Evolutionary conservation across 2,113 vertebrate genomes (phyloP), one percentile per base, ranked within the genome.

Genomic region (Mohoua ochrocephala): DNA sequence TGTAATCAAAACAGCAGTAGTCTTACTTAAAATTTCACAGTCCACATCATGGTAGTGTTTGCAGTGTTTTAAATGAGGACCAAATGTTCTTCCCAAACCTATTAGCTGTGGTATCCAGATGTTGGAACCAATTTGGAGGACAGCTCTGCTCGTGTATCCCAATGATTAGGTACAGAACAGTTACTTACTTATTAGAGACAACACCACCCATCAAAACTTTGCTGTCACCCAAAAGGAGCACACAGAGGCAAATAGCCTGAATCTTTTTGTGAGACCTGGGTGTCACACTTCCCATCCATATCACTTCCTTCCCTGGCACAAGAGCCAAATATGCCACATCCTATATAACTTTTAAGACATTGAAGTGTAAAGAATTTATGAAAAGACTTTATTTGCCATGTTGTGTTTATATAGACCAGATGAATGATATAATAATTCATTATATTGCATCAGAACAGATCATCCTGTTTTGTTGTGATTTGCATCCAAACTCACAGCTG

Each of bases 1-100:
- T 74, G 84, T 84, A 97, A 97, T 97, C 95, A 97, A 97, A 98
- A 95, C 85, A 97, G 67, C 89, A 96, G 95, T 95, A 95, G 71
- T 93, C 93, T 97, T 96, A 94, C 97, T 97, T 95, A 96, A 97
- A 95, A 96, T 92, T 93, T 98, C 96, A 92, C 87, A 95, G 80
- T 95, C 91, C 90, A 71, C 93, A 95, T 89, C 92, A 73, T 71
- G 88, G 89, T 91, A 93, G 80, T 85, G 79, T 94, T 97, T 97
- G 81, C 53, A 96, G 47, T 69, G 68, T 61, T 97, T 93, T 93
- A 97, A 97, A 98, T 97, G 93, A 97, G 71, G 96, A 97, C 89
- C 97, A 98, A 81, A 96, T 98, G 97, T 91, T 97, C 61, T 78
- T 88, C 75, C 33, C 57, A 91, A 97, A 75, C 42, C 52, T 94